Evolutionary conservation across 1,140 invertebrate species (phyloP), one percentile per base, ranked within the genome.

Genomic region (Lucilia sericata): DNA sequence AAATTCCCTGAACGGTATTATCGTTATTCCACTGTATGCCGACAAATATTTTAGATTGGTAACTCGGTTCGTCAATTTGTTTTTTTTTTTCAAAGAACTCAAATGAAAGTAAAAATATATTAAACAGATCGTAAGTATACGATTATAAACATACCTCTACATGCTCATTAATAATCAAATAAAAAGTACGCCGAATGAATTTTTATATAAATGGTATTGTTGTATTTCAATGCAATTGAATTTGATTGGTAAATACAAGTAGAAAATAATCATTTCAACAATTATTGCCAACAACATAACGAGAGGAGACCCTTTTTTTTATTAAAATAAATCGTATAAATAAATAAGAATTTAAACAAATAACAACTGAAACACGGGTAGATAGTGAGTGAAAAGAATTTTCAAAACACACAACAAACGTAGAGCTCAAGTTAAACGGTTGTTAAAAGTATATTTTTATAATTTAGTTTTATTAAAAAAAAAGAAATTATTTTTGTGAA

Each of bases 351-450:
- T n/a, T 78, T 3, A 34, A 47, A 78, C 34, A 78, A 17, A 17
- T 3, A 30, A 60, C 13, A 30, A 75, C 25, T 34, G 8, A 42
- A 78, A 78, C 25, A 30, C 36, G n/a, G 42, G 47, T 80, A 80
- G 76, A 21, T 80, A 51, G 42, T 13, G 76, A 80, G 36, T 80
- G 8, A 14, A 13, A 25, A 80, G 42, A 19, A 80, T 80, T 80
- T 49, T 49, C 25, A 80, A 25, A 80, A 51, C 42, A 21, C 76
- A 80, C 47, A 80, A 80, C 76, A 49, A 49, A 51, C 36, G 76
- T 21, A 49, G 42, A 80, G n/a, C n/a, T 80, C 47, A 49, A 49
- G 21, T 80, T 21, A 80, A 25, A 25, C 76, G 76, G 76, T 80
- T 80, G 76, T 49, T 70, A 21, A 21, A 21, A 8, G 14, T n/a